Evolutionary conservation across 2,113 vertebrate species (phyloP).

Genomic region (Piaya cayana): DNA sequence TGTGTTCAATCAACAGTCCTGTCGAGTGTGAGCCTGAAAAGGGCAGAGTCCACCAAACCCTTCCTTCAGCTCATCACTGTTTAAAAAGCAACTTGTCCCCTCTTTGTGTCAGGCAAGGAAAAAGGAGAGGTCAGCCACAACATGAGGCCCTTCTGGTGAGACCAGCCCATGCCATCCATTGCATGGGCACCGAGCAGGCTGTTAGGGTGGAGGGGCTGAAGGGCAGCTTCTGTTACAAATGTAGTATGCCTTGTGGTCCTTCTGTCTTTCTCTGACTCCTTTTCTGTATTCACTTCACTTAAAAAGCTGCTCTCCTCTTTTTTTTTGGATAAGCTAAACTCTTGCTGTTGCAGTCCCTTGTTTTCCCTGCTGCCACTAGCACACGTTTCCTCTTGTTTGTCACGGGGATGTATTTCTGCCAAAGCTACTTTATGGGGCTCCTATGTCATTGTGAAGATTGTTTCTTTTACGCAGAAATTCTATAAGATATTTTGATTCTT

Average conservation of each 20-base stretch:
- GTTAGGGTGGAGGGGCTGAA: neutral
- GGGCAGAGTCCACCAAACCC: constrained; percentile 14
- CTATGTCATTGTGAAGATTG: neutral
- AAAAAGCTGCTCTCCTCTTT: neutral
- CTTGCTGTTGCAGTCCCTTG: neutral
- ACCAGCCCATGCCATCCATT: neutral
- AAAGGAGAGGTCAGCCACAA: neutral
- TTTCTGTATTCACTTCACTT: neutral
- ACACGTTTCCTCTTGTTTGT: neutral
- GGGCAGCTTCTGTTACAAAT: neutral
- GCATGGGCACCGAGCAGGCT: rapidly evolving
- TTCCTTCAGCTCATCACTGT: neutral
- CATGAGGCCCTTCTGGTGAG: neutral
- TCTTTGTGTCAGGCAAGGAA: neutral
- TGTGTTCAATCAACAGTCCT: neutral
- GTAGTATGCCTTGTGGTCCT: neutral
- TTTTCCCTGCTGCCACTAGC: neutral
- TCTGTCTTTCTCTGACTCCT: neutral
- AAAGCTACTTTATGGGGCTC: neutral
- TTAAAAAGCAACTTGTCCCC: neutral
- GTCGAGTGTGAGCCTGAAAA: neutral
- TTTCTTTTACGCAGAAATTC: neutral
- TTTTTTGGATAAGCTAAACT: neutral
- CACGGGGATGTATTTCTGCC: neutral
- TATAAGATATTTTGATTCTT: neutral